Percentiles rank a stretch among this genome's conserved stretches.
These are phyloP conservation scores for Cinclus mexicanus DNA, from an alignment of 2,113 vertebrate species.

Conservation along the genomic window DNA sequence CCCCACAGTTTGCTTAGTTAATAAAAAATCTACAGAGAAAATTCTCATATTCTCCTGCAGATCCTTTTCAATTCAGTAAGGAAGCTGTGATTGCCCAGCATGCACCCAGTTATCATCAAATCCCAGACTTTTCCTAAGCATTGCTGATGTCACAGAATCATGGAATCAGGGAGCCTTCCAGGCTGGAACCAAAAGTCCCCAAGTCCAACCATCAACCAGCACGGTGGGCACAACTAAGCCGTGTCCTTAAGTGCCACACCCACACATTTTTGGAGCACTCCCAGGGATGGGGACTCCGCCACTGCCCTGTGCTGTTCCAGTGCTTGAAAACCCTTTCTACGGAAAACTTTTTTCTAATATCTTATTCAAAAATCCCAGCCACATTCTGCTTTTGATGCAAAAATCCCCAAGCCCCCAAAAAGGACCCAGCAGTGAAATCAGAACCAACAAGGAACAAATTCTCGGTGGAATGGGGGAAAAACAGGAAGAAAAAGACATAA, in stretches of 20 bases:
- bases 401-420: neutral
- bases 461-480: neutral
- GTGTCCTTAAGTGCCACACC: neutral
- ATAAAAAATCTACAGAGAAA: neutral
- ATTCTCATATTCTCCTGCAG: neutral
- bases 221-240: neutral
- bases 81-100: neutral
- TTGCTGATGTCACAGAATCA: neutral
- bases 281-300: neutral
- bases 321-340: too few species aligned
- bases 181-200: neutral
- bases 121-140: neutral
- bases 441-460: neutral
- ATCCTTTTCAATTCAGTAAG: neutral
- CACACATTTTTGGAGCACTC: too few species aligned
- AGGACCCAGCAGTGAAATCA: neutral
- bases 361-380: neutral
- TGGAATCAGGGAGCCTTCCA: too few species aligned
- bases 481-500: neutral
- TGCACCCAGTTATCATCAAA: too few species aligned
- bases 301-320: neutral
- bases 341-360: neutral
- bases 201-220: neutral
- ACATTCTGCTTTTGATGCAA: neutral
- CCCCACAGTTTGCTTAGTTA: neutral